These are phyloP conservation scores for Hucho hucho DNA, from an alignment of 2,113 vertebrate species.

Conservation along the genomic window DNA sequence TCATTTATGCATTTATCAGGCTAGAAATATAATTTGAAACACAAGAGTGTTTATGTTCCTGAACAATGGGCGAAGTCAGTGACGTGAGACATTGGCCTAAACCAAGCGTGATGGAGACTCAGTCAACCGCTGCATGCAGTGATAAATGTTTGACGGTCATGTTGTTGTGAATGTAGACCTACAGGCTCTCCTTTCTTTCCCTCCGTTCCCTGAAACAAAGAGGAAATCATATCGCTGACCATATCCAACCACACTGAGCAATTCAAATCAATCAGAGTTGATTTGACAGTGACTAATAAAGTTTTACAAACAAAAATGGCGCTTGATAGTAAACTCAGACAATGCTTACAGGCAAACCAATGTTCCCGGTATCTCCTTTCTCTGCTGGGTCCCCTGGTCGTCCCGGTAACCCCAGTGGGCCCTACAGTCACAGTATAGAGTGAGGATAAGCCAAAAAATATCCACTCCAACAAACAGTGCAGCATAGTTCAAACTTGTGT, in stretches of 20 bases:
- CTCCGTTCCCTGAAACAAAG: constrained; percentile 67
- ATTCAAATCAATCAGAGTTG: neutral
- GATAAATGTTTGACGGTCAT: neutral
- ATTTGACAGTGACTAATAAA: neutral
- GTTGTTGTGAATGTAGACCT: constrained; percentile 52
- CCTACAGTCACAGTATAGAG: neutral
- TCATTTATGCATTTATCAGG: neutral
- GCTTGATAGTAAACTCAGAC: no score
- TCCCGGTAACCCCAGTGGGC: constrained; percentile 78
- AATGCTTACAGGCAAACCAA: constrained; percentile 64
- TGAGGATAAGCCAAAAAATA: neutral
- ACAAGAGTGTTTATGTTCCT: no score
- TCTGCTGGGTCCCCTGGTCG: constrained; percentile 76
- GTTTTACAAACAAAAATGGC: neutral
- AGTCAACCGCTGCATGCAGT: neutral
- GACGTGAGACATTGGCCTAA: neutral
- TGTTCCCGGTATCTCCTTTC: constrained; percentile 77
- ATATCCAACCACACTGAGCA: neutral
- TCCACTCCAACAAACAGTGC: neutral
- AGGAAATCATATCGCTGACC: constrained; percentile 17
- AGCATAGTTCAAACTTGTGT: neutral
- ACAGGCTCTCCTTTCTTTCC: constrained; percentile 79
- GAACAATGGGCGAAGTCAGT: neutral
- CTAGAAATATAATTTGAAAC: neutral
- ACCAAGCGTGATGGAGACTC: neutral